Percentiles rank a stretch among this genome's conserved stretches.
Evolutionary conservation across 2,888 invertebrate genomes (phyloP).

Genomic region (Ichneumoninae sp.): DNA sequence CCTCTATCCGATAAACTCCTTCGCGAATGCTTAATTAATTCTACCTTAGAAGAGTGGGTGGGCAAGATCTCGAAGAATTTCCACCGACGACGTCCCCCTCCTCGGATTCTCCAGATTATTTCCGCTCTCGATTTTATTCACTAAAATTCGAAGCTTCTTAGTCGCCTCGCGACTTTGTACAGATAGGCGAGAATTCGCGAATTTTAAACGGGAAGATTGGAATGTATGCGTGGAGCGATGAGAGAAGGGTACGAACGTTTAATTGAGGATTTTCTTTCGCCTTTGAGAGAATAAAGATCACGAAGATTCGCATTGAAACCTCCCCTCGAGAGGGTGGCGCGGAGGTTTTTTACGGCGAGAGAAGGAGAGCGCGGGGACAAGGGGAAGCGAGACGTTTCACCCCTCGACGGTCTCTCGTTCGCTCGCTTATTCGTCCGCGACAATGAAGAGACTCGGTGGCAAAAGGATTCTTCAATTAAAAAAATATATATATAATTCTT

Average conservation of each 20-base stretch:
- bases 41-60: slow-evolving; percentile 46
- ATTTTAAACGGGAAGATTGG: background rate
- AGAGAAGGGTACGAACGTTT: slow-evolving; percentile 34
- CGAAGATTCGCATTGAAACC: slow-evolving; percentile 33
- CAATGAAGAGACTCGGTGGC: slow-evolving; percentile 30
- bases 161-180: background rate
- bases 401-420: slow-evolving; percentile 15
- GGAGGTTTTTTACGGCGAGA: slow-evolving; percentile 14
- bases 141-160: slow-evolving; percentile 41
- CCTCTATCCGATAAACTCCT: slow-evolving; percentile 31
- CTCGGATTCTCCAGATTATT: slow-evolving; percentile 24
- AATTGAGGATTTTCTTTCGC: slow-evolving; percentile 42
- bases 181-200: slow-evolving; percentile 1
- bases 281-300: slow-evolving; percentile 44
- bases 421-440: slow-evolving; percentile 23
- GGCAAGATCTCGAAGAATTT: slow-evolving; percentile 32
- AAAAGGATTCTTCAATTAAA: slow-evolving; percentile 62
- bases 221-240: background rate
- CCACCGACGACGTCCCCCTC: background rate
- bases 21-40: slow-evolving; percentile 67
- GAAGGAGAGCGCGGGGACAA: background rate
- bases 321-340: slow-evolving; percentile 8
- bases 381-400: slow-evolving; percentile 9
- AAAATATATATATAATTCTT: slow-evolving; percentile 63
- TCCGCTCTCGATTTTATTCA: slow-evolving; percentile 22